Evolutionary conservation across 2,888 invertebrate species (phyloP).

Genomic region (Formica aserva): DNA sequence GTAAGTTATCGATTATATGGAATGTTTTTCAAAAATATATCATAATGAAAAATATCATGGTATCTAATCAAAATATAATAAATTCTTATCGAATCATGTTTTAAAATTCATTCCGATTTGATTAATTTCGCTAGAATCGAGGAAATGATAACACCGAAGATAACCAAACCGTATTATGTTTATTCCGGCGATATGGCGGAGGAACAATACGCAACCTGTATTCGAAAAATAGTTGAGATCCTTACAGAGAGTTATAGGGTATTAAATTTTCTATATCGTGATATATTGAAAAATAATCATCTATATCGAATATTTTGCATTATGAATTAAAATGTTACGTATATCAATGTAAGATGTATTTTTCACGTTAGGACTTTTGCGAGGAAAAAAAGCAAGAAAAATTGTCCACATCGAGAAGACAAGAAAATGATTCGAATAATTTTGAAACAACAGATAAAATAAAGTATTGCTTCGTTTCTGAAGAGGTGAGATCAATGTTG

Average conservation of each 20-base stretch:
- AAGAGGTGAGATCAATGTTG: slow-evolving; percentile 48
- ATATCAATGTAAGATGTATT: not conserved
- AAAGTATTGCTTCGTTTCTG: slow-evolving; percentile 48
- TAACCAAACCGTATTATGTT: slow-evolving; percentile 60
- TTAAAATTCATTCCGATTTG: not conserved
- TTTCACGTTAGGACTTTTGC: slow-evolving; percentile 69
- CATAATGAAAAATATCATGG: not conserved
- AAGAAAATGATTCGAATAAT: not conserved
- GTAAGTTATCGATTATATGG: slow-evolving; percentile 51
- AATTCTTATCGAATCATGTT: not conserved
- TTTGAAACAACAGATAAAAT: not conserved
- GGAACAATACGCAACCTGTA: slow-evolving; percentile 74
- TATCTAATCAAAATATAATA: not conserved
- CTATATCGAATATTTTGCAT: not conserved
- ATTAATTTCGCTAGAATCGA: slow-evolving; percentile 57
- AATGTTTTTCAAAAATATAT: not conserved
- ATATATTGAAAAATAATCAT: not conserved
- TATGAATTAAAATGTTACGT: not conserved
- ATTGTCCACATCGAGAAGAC: not conserved
- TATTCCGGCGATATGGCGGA: slow-evolving; percentile 75
- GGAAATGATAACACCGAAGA: slow-evolving; percentile 38
- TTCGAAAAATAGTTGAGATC: slow-evolving; percentile 72
- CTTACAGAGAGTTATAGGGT: slow-evolving; percentile 77
- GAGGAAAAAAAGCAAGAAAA: slow-evolving; percentile 49
- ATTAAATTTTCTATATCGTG: slow-evolving; percentile 21